Conservation (phyloP, 2,797 vertebrate genomes). For the Ambastaia sidthimunki region DNA sequence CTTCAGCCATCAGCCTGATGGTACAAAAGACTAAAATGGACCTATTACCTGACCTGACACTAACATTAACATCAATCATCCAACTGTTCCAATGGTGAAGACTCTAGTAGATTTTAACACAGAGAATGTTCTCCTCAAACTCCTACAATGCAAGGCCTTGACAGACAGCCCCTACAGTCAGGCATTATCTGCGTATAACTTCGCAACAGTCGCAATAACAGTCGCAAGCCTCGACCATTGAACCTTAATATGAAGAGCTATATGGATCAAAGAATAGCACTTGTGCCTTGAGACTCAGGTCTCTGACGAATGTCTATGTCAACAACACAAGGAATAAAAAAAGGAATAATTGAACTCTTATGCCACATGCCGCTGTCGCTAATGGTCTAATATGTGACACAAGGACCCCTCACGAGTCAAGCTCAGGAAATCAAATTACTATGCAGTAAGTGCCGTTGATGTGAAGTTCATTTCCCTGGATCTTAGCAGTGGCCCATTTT, state of each 20-base stretch:
- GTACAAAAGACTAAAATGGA: too few species aligned
- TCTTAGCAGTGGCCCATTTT: conserved; percentile 51
- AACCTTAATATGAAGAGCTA: conserved; percentile 50
- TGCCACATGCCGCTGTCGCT: conserved; percentile 17
- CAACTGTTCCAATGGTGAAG: background rate
- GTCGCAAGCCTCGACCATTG: conserved; percentile 35
- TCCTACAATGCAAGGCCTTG: background rate
- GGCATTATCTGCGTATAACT: conserved; percentile 40
- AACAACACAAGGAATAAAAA: conserved; percentile 15
- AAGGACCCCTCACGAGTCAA: conserved; percentile 18
- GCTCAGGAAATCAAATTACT: conserved; percentile 53
- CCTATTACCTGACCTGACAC: too few species aligned
- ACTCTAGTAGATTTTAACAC: background rate
- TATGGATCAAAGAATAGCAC: conserved; percentile 27
- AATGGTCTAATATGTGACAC: conserved; percentile 33
- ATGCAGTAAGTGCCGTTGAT: conserved; percentile 39
- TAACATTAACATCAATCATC: too few species aligned
- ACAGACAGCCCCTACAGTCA: conserved; percentile 24
- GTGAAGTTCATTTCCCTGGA: conserved; percentile 54
- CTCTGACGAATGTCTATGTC: background rate
- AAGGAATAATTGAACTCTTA: background rate
- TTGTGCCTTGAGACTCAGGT: too few species aligned
- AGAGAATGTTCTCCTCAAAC: background rate
- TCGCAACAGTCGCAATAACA: too few species aligned
- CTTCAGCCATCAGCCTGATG: too few species aligned